Conservation (phyloP, 1,140 invertebrate genomes). For the Palaemon carinicauda region DNA sequence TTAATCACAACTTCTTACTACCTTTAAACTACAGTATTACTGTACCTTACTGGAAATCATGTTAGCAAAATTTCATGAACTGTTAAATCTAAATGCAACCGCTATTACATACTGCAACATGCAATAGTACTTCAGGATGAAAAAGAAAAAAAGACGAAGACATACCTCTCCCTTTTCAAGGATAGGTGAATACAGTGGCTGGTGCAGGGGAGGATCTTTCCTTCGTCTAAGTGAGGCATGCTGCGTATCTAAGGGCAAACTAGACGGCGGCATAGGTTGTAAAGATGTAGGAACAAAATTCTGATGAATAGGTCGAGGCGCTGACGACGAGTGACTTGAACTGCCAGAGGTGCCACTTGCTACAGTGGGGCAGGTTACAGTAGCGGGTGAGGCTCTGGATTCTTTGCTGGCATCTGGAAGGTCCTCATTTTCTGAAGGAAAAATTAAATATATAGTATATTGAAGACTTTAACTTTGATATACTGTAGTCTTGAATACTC, state of each 20-base stretch:
- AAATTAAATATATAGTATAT: neutral
- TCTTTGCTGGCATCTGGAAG: constrained; percentile 11
- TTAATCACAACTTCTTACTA: too few species aligned
- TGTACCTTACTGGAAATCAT: too few species aligned
- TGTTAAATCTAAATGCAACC: too few species aligned
- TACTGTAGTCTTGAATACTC: too few species aligned
- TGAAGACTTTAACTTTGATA: too few species aligned
- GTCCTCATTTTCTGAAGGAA: neutral
- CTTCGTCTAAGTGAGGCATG: constrained; percentile 70
- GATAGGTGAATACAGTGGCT: constrained; percentile 66
- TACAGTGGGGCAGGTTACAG: neutral
- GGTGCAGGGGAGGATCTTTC: constrained; percentile 65
- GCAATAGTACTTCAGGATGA: neutral
- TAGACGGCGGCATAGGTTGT: constrained; percentile 63
- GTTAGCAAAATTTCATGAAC: too few species aligned
- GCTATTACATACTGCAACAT: neutral
- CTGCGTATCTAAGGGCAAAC: constrained; percentile 66
- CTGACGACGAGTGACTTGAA: constrained; percentile 61
- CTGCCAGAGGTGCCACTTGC: neutral
- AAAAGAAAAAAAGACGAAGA: neutral
- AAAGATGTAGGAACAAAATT: constrained; percentile 39
- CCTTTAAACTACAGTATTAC: too few species aligned
- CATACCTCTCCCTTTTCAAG: constrained; percentile 67
- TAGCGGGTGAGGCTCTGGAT: neutral
- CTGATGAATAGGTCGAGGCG: constrained; percentile 17